Evolutionary conservation across 2,797 vertebrate genomes (phyloP).

Genomic region (Semotilus atromaculatus): DNA sequence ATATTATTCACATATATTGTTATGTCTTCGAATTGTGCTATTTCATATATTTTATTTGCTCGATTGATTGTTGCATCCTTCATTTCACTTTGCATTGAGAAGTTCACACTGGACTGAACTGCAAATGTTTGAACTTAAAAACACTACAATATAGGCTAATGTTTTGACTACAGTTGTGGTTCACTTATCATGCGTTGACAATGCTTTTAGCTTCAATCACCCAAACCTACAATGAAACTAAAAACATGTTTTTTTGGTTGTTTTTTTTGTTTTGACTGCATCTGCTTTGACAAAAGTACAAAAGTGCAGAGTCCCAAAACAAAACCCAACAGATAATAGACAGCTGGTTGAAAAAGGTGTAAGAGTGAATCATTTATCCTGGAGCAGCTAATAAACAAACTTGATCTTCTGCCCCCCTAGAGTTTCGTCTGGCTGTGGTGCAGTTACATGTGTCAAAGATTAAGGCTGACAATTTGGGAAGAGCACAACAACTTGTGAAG

Average conservation of each 20-base stretch:
- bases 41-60: background rate
- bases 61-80: background rate
- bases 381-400: background rate
- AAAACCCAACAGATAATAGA: background rate
- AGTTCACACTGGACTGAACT: background rate
- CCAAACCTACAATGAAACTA: background rate
- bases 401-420: slow-evolving; percentile 66
- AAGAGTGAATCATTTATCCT: slow-evolving; percentile 29
- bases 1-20: background rate
- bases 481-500: slow-evolving; percentile 82
- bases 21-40: background rate
- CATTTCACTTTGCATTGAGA: background rate
- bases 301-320: background rate
- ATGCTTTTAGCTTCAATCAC: background rate
- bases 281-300: background rate
- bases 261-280: background rate
- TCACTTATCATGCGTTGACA: background rate
- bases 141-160: background rate
- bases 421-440: slow-evolving; percentile 90
- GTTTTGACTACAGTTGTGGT: background rate
- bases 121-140: background rate
- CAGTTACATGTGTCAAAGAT: slow-evolving; percentile 86
- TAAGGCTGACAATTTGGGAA: slow-evolving; percentile 88
- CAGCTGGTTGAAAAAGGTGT: background rate
- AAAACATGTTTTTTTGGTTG: background rate